Evolutionary conservation across 2,888 invertebrate genomes (phyloP).

Genomic region (Drosophila cognata): DNA sequence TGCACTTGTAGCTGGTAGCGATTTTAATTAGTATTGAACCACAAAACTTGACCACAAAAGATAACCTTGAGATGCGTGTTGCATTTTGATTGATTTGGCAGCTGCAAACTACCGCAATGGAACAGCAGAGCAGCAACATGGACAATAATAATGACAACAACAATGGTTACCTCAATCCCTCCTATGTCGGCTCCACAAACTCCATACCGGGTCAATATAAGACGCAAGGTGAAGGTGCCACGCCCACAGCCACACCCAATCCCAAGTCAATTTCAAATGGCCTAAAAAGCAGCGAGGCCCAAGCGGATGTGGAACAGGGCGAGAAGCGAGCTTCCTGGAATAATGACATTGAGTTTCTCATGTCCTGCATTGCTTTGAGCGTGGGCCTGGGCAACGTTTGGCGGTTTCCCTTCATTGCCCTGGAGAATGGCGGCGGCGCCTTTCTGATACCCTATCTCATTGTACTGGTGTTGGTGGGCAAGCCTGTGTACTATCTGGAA

Average conservation of each 20-base stretch:
- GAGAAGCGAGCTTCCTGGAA: slow-evolving; percentile 86
- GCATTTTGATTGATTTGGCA: slow-evolving; percentile 51
- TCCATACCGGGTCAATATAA: slow-evolving; percentile 74
- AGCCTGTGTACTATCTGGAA: slow-evolving; percentile 90
- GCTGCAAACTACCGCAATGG: slow-evolving; percentile 41
- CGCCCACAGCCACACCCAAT: slow-evolving; percentile 10
- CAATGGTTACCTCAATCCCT: slow-evolving; percentile 71
- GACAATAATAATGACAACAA: slow-evolving; percentile 16
- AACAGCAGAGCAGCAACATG: slow-evolving; percentile 32
- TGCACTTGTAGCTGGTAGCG: neutral
- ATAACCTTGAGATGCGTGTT: slow-evolving; percentile 53
- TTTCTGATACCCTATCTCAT: slow-evolving; percentile 89
- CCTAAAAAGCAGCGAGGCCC: slow-evolving; percentile 9
- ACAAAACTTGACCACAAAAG: slow-evolving; percentile 69
- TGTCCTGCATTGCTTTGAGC: slow-evolving; percentile 87
- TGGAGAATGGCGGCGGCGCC: slow-evolving; percentile 89
- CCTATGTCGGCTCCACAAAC: slow-evolving; percentile 71
- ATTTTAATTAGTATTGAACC: slow-evolving; percentile 51
- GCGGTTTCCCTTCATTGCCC: slow-evolving; percentile 89
- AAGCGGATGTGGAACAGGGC: slow-evolving; percentile 30
- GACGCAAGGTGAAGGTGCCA: slow-evolving; percentile 30
- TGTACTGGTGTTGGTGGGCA: slow-evolving; percentile 88
- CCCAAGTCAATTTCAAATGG: slow-evolving; percentile 34
- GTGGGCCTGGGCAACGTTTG: slow-evolving; percentile 89
- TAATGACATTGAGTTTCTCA: slow-evolving; percentile 88